These are phyloP conservation scores for Grammomys dolichurus DNA, from an alignment of 2,113 vertebrate species.

Conservation along the genomic window DNA sequence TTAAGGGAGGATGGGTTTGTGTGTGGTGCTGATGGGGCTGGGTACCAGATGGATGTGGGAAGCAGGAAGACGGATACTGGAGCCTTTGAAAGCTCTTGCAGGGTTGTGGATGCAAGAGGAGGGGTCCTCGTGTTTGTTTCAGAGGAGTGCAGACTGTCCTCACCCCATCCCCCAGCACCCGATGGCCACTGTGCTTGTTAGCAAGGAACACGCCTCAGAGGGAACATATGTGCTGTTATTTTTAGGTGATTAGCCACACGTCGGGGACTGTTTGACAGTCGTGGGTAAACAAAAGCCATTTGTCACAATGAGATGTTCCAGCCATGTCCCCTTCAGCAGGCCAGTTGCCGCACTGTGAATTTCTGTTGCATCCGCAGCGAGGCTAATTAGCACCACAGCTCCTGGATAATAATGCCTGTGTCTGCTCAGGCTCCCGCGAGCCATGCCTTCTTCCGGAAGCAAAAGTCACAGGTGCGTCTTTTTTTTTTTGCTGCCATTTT, in stretches of 20 bases:
- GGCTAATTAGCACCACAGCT: slow-evolving; percentile 37
- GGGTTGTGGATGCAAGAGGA: neutral
- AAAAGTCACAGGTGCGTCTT: neutral
- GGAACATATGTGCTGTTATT: slow-evolving; percentile 77
- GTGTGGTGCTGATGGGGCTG: neutral
- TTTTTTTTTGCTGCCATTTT: neutral
- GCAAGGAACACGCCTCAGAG: slow-evolving; percentile 65
- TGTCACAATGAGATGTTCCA: slow-evolving; percentile 75
- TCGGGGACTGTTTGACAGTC: slow-evolving; percentile 70
- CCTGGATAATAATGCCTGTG: neutral
- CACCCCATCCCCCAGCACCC: neutral
- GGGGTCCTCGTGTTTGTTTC: neutral
- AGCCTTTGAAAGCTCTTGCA: neutral
- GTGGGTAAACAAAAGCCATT: slow-evolving; percentile 81
- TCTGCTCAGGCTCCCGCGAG: neutral
- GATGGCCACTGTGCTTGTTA: slow-evolving; percentile 53
- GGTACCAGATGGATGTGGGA: neutral
- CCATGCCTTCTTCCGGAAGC: neutral
- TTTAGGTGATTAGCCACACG: slow-evolving; percentile 71
- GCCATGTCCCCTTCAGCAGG: slow-evolving; percentile 62
- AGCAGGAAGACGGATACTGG: neutral
- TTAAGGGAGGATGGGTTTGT: neutral
- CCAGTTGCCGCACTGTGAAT: slow-evolving; percentile 35
- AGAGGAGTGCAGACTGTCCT: neutral
- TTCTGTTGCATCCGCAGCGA: slow-evolving; percentile 48